A percentile compares a stretch with the other conserved stretches of the same genome.
Conservation (phyloP, 2,797 vertebrate genomes). For the Austrolebias charrua region DNA sequence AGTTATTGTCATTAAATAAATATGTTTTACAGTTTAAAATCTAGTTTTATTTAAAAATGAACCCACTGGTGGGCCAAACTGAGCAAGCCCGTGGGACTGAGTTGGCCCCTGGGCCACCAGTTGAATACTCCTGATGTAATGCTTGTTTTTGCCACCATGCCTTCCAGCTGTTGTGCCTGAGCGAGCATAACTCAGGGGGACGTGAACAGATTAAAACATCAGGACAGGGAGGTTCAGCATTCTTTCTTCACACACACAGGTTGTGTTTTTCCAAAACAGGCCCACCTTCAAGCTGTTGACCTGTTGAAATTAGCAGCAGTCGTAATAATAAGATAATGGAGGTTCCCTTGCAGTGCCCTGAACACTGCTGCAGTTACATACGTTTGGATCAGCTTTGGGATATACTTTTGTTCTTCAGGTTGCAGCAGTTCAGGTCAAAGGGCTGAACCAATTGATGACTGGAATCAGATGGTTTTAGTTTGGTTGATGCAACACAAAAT, state of each 20-base stretch:
- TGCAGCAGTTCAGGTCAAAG: neutral
- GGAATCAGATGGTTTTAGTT: too few relatives aligned
- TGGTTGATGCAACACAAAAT: too few relatives aligned
- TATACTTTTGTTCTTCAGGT: neutral
- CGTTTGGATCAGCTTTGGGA: neutral
- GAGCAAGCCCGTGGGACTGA: too few relatives aligned
- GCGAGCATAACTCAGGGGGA: neutral
- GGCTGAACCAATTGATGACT: too few relatives aligned
- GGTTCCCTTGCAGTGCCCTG: neutral
- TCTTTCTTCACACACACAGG: neutral
- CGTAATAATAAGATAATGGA: neutral
- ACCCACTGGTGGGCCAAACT: too few relatives aligned
- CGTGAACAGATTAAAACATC: neutral
- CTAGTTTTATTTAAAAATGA: too few relatives aligned
- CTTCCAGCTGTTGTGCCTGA: too few relatives aligned
- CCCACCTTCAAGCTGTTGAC: neutral
- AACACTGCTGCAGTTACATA: slow-evolving; percentile 1
- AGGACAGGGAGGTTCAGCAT: too few relatives aligned
- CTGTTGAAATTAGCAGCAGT: too few relatives aligned
- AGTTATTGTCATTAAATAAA: too few relatives aligned
- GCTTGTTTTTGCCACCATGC: neutral
- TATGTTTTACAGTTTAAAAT: too few relatives aligned
- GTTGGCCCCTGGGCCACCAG: too few relatives aligned
- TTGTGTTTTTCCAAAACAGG: neutral
- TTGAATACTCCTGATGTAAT: neutral